phyloP scores from a whole-genome alignment of 2,888 invertebrate species.

The Protophormia terraenovae region DNA sequence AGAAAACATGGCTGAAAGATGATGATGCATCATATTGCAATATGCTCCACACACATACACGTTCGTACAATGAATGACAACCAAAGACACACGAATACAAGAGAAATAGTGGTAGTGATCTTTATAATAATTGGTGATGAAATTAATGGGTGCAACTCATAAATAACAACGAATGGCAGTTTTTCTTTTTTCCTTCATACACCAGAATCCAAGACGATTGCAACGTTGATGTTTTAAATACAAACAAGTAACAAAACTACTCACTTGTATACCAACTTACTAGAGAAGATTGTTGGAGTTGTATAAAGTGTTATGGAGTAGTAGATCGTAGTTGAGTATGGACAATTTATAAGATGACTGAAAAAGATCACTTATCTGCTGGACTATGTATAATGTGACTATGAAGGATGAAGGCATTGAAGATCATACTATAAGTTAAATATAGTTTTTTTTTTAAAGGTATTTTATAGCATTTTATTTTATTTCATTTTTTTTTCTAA shows the following conservation, averaged over 20 bases:
- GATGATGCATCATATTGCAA: conserved; percentile 36
- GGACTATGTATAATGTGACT: conserved; percentile 52
- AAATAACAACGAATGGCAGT: conserved; percentile 72
- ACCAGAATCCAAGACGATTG: not conserved
- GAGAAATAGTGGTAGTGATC: conserved; percentile 47
- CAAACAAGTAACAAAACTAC: conserved; percentile 33
- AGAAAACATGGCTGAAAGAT: not conserved
- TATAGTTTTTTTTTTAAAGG: no score
- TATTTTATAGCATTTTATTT: conserved; percentile 2
- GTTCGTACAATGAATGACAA: not conserved
- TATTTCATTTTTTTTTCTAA: conserved; percentile 19
- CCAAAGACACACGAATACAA: not conserved
- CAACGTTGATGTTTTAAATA: conserved; percentile 39
- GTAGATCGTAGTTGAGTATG: not conserved
- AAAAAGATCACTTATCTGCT: conserved; percentile 61
- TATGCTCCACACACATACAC: not conserved
- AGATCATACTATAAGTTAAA: not conserved
- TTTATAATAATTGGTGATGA: conserved; percentile 73
- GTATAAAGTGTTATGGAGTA: not conserved
- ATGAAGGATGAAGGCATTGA: conserved; percentile 31
- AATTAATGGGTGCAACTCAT: conserved; percentile 75
- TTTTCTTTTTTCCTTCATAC: conserved; percentile 33
- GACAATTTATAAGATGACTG: conserved; percentile 37
- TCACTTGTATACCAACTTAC: not conserved
- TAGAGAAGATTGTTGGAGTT: not conserved